These are phyloP conservation scores for Tychaedon coryphoeus DNA, from an alignment of 2,113 vertebrate species.

Conservation along the genomic window DNA sequence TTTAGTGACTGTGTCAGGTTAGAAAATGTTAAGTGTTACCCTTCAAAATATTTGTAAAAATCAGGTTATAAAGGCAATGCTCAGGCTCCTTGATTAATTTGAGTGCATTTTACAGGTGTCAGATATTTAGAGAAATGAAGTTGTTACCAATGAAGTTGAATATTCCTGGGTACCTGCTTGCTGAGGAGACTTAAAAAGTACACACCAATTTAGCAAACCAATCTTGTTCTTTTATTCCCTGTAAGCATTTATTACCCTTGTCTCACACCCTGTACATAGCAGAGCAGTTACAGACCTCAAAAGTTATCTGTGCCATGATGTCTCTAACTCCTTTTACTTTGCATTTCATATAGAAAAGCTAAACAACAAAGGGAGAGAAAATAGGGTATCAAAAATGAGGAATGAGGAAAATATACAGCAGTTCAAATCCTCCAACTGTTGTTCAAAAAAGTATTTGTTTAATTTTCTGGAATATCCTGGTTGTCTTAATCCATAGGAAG, in stretches of 20 bases:
- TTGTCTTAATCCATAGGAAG: background rate
- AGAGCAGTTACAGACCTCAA: background rate
- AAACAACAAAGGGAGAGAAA: background rate
- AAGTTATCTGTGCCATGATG: background rate
- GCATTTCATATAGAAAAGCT: background rate
- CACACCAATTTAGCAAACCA: background rate
- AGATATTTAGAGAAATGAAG: background rate
- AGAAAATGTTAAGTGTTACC: background rate
- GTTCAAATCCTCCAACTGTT: background rate
- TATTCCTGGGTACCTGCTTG: background rate
- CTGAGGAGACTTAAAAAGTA: background rate
- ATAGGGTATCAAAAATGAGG: background rate
- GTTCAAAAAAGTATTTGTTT: background rate
- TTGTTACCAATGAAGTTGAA: background rate
- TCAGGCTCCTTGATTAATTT: background rate
- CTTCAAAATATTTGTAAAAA: background rate
- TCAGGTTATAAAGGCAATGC: background rate
- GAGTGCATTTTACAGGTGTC: background rate
- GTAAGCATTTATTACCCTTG: background rate
- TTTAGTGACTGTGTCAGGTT: background rate
- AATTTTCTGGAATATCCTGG: slow-evolving; percentile 15
- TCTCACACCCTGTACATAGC: background rate
- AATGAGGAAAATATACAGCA: background rate
- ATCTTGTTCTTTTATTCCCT: background rate
- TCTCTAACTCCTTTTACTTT: background rate